Evolutionary conservation across 2,888 invertebrate species (phyloP), one percentile per base, ranked within the genome.

Genomic region (Rhogogaster chlorosoma): DNA sequence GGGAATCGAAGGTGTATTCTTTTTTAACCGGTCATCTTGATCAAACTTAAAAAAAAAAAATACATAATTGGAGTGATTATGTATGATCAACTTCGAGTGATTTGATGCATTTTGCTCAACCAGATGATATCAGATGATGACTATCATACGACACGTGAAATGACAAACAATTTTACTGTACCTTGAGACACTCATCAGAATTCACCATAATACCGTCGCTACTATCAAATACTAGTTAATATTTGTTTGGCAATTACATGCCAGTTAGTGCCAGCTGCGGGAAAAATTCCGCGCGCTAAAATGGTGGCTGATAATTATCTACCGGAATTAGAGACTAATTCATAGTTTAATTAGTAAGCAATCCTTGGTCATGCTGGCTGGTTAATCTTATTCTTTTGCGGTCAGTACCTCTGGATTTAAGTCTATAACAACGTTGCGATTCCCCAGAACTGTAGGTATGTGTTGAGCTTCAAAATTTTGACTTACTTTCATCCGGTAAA

Each of bases 311-410:
- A 80, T 80, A 26, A 80, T 80, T 80, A 61, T 57, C 22, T 61
- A 36, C 22, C 38, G 38, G 78, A 80, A 61, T 61, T 29, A 36
- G 12, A 78, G 36, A 61, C 38, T 61, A 61, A 61, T 80, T 80
- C n/a, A 22, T n/a, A 57, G 57, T 53, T 78, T 22, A 57, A 78
- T 61, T 10, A 61, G 80, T 80, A 36, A 57, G 57, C 15, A 45
- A 61, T 61, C n/a, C 29, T 80, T 38, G 29, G 61, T 80, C 61
- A 80, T 22, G 77, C 53, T 29, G 32, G 18, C 77, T 49, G 77
- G 77, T 77, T 53, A 49, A 49, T 49, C 53, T 73, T 53, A 18
- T 53, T 77, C 29, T 49, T 77, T 77, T 32, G 49, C 77, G 53
- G 77, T 77, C 77, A 77, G 77, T 77, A 49, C 26, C 29, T 49